Conservation (phyloP, 2,797 vertebrate species). For the Trematomus bernacchii region DNA sequence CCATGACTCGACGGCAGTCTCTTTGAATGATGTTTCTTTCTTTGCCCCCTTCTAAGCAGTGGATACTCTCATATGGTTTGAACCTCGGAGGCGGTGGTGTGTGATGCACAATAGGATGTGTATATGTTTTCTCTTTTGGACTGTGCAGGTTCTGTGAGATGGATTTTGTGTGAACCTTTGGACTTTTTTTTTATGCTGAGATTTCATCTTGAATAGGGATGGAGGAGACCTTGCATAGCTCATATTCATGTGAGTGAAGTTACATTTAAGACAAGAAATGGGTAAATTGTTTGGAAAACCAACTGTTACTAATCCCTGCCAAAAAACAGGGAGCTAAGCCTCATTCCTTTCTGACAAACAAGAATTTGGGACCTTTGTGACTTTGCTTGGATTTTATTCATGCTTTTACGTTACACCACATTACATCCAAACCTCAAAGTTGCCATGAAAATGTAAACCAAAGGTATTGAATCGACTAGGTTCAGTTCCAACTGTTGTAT, state of each 20-base stretch:
- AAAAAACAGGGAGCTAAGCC: conserved; percentile 26
- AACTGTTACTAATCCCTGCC: conserved; percentile 50
- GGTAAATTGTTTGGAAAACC: conserved; percentile 24
- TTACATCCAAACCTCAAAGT: conserved; percentile 47
- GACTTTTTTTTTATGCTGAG: conserved; percentile 41
- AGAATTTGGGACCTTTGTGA: conserved; percentile 68
- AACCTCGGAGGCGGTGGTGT: conserved; percentile 48
- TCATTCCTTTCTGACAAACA: conserved; percentile 60
- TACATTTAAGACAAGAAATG: conserved; percentile 34
- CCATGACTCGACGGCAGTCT: conserved; percentile 50
- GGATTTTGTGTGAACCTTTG: conserved; percentile 52
- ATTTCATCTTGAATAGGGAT: conserved; percentile 34
- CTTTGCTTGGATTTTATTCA: conserved; percentile 62
- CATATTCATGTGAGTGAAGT: conserved; percentile 39
- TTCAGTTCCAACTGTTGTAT: conserved; percentile 52
- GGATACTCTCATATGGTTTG: conserved; percentile 63
- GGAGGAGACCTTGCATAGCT: conserved; percentile 32
- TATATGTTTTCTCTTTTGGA: conserved; percentile 52
- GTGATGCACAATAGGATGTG: conserved; percentile 55
- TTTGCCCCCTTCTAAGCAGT: conserved; percentile 44
- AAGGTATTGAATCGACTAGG: conserved; percentile 60
- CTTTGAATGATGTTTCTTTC: conserved; percentile 56
- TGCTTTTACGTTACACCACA: conserved; percentile 52
- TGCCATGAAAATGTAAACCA: conserved; percentile 70
- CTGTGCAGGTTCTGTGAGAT: conserved; percentile 50